These are phyloP conservation scores for Ictalurus punctatus DNA, from an alignment of 2,113 vertebrate genomes.

Conservation along the genomic window DNA sequence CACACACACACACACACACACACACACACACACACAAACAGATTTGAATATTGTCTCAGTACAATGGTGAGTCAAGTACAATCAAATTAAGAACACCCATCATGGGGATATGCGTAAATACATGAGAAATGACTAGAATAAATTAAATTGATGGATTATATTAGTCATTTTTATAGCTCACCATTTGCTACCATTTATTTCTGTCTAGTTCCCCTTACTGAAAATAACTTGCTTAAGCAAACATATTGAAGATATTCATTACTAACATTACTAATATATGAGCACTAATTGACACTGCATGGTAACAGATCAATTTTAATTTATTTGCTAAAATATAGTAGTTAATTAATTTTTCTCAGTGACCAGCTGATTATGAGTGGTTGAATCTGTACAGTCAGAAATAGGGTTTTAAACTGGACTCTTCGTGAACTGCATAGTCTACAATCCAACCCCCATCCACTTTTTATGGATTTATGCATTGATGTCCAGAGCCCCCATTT, in stretches of 20 bases:
- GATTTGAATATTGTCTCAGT: background rate
- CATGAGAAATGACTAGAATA: background rate
- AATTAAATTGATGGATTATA: background rate
- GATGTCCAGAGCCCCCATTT: background rate
- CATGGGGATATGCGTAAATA: no score
- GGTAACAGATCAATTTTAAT: no score
- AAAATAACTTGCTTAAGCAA: background rate
- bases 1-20: no score
- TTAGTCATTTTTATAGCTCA: background rate
- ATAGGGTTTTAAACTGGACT: background rate
- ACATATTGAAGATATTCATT: background rate
- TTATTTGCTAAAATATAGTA: no score
- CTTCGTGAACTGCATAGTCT: no score
- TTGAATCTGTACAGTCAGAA: background rate
- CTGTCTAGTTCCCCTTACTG: no score
- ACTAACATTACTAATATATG: background rate
- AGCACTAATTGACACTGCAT: no score
- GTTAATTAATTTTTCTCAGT: background rate
- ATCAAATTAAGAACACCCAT: background rate
- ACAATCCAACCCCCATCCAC: background rate
- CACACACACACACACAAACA: no score
- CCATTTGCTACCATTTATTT: background rate
- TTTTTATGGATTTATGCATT: no score
- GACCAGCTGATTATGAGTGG: background rate
- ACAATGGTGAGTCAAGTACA: no score